Evolutionary conservation across 37 sponge, comb jelly and placozoan species (phyloP).

Genomic region (Dysidea cf. avara): DNA sequence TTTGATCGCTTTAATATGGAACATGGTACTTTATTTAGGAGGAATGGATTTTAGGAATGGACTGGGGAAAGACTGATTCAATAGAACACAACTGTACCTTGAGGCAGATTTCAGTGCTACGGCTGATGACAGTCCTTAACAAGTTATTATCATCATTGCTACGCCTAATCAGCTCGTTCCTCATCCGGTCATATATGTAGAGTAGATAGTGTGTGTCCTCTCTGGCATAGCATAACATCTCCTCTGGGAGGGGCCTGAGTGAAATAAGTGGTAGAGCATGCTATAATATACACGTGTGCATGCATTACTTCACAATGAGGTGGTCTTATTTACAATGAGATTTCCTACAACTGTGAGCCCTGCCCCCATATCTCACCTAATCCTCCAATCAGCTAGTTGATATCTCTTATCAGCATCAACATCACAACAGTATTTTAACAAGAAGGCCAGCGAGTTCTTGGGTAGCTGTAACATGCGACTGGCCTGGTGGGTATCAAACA

Average conservation of each 20-base stretch:
- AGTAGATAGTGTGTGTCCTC: slow-evolving; percentile 98
- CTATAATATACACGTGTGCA: too few relatives aligned
- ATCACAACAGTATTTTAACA: slow-evolving; percentile 82
- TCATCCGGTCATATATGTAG: slow-evolving; percentile 88
- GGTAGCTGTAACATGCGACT: slow-evolving; percentile 73
- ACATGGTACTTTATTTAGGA: too few relatives aligned
- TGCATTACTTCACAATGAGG: too few relatives aligned
- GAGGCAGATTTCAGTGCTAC: too few relatives aligned
- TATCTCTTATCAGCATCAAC: slow-evolving; percentile 92
- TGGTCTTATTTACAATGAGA: too few relatives aligned
- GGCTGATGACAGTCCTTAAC: slow-evolving; percentile 26
- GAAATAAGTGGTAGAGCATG: not conserved
- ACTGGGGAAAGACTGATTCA: too few relatives aligned
- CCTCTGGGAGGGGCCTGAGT: slow-evolving; percentile 80
- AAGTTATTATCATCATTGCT: slow-evolving; percentile 48
- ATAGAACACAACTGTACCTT: too few relatives aligned
- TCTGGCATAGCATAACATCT: slow-evolving; percentile 89
- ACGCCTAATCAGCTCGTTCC: slow-evolving; percentile 82
- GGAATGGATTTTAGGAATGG: too few relatives aligned
- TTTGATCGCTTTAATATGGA: too few relatives aligned
- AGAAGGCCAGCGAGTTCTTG: slow-evolving; percentile 80
- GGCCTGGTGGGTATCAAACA: slow-evolving; percentile 95
- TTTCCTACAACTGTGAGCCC: too few relatives aligned
- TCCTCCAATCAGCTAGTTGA: slow-evolving; percentile 98
- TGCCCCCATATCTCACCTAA: too few relatives aligned